These are phyloP conservation scores for Cariama cristata DNA, from an alignment of 2,113 vertebrate genomes.

Conservation along the genomic window DNA sequence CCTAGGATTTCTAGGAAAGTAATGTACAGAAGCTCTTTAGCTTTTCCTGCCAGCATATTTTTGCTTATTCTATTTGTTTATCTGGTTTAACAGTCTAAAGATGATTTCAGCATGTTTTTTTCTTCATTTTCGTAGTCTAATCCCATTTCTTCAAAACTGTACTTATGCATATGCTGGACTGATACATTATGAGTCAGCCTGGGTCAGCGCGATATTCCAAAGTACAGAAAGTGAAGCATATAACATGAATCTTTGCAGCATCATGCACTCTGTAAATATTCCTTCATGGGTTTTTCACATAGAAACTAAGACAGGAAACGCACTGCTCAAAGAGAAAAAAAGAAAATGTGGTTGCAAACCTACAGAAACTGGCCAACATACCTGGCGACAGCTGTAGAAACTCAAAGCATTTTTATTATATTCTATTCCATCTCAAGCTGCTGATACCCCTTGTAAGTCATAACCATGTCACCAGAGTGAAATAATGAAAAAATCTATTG, in stretches of 20 bases:
- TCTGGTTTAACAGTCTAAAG: not conserved
- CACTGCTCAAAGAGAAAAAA: not conserved
- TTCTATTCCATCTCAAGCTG: not conserved
- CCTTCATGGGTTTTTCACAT: not conserved
- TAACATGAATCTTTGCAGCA: not conserved
- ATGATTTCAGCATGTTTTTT: not conserved
- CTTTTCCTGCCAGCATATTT: not conserved
- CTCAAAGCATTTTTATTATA: not conserved
- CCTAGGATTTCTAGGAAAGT: not conserved
- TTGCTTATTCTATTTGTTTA: not conserved
- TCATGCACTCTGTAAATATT: not conserved
- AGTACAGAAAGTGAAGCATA: not conserved
- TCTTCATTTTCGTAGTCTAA: not conserved
- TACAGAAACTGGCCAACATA: not conserved
- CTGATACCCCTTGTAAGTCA: not conserved
- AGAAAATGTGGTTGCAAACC: not conserved
- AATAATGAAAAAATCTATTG: not conserved
- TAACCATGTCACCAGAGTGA: not conserved
- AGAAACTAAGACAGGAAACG: not conserved
- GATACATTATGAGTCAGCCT: not conserved
- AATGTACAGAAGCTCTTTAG: not conserved
- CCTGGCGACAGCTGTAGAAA: not conserved
- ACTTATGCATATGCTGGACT: not conserved
- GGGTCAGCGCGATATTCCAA: not conserved
- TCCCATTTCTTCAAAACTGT: not conserved